A percentile compares a stretch with the other conserved stretches of the same genome.
Conservation (phyloP, 2,113 vertebrate species). For the Phalacrocorax brasilianus region DNA sequence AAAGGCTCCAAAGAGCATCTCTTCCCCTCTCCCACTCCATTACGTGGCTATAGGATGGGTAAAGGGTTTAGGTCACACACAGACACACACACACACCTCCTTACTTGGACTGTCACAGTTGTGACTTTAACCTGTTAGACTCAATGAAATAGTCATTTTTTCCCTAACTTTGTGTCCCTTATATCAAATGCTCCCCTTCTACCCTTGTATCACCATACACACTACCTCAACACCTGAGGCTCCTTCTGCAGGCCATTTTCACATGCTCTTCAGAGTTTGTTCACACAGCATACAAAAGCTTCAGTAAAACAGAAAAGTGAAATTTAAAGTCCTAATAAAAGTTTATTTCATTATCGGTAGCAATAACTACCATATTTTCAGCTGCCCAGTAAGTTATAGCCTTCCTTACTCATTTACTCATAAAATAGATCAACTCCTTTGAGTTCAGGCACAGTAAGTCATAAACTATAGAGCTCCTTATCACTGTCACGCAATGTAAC, state of each 20-base stretch:
- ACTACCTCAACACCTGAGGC: not conserved
- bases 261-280: not conserved
- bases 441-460: not conserved
- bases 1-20: not conserved
- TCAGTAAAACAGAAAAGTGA: not conserved
- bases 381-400: not conserved
- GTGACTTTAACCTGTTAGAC: not conserved
- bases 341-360: conserved; percentile 4
- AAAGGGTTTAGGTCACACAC: not conserved
- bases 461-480: not conserved
- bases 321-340: not conserved
- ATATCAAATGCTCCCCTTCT: not conserved
- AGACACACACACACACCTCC: not conserved
- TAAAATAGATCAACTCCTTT: not conserved
- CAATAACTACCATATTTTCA: not conserved
- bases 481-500: not conserved
- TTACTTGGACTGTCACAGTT: not conserved
- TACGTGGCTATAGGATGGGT: fast-evolving
- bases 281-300: not conserved
- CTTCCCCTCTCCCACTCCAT: not conserved
- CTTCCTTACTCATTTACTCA: conserved; percentile 4
- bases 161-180: not conserved
- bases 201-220: not conserved
- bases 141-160: not conserved
- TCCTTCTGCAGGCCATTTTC: not conserved